Base-by-base conservation (phyloP, 2,888 invertebrate species). In the Hirtodrosophila duncani region DNA sequence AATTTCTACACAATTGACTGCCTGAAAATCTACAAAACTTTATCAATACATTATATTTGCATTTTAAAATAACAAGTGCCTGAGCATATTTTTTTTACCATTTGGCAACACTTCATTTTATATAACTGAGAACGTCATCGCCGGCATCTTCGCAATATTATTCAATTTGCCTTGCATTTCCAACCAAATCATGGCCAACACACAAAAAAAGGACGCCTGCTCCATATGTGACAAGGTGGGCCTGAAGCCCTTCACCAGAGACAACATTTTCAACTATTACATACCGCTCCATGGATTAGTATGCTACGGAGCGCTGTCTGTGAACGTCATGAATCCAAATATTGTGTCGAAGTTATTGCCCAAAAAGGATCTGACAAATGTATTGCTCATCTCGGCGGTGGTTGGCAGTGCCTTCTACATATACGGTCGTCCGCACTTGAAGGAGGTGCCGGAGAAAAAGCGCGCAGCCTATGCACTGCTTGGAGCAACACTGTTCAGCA, bases 271-370 rank as follows among this genome's bases (percentile, higher is more conserved):
- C 17, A 92, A 90, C 86, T 92, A 93, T 85, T 95, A 94, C 88
- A 89, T 91, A 69, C 94, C 94, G 27, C 83, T 92, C 42, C 91
- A 93, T 87, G 94, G 95, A 33, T 89, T 92, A 37, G 89, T 79
- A 10, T 92, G 93, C 85, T 95, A 95, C 86, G 91, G 92, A 77
- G 91, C 93, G 24, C 89, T 95, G 39, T 93, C 94, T 33, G 88
- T 95, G 34, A 93, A 93, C 88, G 93, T 95, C 41, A 94, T 95
- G 93, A 94, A 95, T 83, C 95, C 95, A 2, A 90, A 91, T 63
- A 87, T 94, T 67, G 89, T 93, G 75, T 89, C 92, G 72, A 92
- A 92, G 92, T 92, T 83, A 18, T 41, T 85, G 24, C 71, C 78
- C 8, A 81, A 81, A 37, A 84, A 91, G 86, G 94, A 95, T 87